A percentile compares a stretch with the other conserved stretches of the same genome.
Conservation (phyloP, 2,797 vertebrate genomes). For the Poeciliopsis paucimaculata region DNA sequence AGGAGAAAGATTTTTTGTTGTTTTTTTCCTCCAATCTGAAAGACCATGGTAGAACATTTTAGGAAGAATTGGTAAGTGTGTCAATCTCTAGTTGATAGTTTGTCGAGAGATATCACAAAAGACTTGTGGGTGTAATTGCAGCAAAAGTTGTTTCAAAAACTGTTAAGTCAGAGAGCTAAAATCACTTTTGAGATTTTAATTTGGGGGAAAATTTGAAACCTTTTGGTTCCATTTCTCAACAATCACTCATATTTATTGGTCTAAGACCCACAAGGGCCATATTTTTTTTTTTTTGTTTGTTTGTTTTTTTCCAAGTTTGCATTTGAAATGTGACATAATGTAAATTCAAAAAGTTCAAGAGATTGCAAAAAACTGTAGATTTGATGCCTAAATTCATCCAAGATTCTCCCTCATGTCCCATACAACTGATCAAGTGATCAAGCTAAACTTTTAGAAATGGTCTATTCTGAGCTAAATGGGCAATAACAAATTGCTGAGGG, state of each 20-base stretch:
- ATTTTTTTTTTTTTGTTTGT: no score
- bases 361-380: constrained; percentile 16
- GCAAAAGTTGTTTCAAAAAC: background rate
- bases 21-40: no score
- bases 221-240: background rate
- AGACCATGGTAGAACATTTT: background rate
- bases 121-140: background rate
- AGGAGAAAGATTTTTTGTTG: background rate
- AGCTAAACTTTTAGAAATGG: constrained; percentile 40
- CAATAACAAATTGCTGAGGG: constrained; percentile 16
- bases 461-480: constrained; percentile 18
- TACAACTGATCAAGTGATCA: constrained; percentile 44
- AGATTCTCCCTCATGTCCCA: constrained; percentile 48
- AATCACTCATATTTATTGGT: background rate
- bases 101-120: background rate
- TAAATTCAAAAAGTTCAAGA: background rate
- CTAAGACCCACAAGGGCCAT: background rate
- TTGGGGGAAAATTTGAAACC: background rate
- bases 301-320: background rate
- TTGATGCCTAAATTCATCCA: constrained; percentile 43
- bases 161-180: background rate
- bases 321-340: background rate
- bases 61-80: background rate
- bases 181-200: background rate
- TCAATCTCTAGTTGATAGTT: background rate